These are phyloP conservation scores for Grammomys surdaster DNA, from an alignment of 2,113 vertebrate species.

Conservation along the genomic window DNA sequence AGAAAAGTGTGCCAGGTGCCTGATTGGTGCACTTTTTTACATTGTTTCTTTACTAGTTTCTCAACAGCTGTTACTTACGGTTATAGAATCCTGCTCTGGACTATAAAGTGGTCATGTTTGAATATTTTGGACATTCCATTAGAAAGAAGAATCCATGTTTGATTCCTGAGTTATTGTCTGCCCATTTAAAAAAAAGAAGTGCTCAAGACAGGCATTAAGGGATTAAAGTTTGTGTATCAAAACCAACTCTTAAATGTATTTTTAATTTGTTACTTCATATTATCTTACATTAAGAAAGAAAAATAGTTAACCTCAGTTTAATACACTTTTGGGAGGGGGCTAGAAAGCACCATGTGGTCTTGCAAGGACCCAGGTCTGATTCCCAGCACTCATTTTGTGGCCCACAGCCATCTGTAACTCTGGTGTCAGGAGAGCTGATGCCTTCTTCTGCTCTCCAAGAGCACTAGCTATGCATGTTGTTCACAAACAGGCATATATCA, in stretches of 20 bases:
- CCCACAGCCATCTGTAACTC: not conserved
- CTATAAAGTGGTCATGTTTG: slow-evolving; percentile 49
- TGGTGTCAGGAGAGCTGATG: not conserved
- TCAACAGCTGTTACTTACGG: not conserved
- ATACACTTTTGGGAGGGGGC: slow-evolving; percentile 27
- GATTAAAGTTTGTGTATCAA: slow-evolving; percentile 61
- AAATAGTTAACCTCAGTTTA: slow-evolving; percentile 36
- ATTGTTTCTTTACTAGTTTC: slow-evolving; percentile 6
- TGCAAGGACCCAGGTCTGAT: not conserved
- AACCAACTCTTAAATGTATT: slow-evolving; percentile 47
- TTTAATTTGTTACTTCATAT: slow-evolving; percentile 58
- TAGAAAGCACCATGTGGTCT: not conserved
- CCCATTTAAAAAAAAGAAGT: not conserved
- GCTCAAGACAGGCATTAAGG: slow-evolving; percentile 1
- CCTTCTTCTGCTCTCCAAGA: not conserved
- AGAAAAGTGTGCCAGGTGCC: not conserved
- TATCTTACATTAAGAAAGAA: slow-evolving; percentile 48
- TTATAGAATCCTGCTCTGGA: slow-evolving; percentile 11
- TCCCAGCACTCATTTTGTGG: not conserved
- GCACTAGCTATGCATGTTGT: not conserved
- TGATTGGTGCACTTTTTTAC: slow-evolving; percentile 4
- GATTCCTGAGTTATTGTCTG: slow-evolving; percentile 30
- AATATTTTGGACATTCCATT: slow-evolving; percentile 16
- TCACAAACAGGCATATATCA: not conserved
- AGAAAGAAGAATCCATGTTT: slow-evolving; percentile 47